These are phyloP conservation scores for Aegotheles bennettii DNA, from an alignment of 2,113 vertebrate species.

Conservation along the genomic window DNA sequence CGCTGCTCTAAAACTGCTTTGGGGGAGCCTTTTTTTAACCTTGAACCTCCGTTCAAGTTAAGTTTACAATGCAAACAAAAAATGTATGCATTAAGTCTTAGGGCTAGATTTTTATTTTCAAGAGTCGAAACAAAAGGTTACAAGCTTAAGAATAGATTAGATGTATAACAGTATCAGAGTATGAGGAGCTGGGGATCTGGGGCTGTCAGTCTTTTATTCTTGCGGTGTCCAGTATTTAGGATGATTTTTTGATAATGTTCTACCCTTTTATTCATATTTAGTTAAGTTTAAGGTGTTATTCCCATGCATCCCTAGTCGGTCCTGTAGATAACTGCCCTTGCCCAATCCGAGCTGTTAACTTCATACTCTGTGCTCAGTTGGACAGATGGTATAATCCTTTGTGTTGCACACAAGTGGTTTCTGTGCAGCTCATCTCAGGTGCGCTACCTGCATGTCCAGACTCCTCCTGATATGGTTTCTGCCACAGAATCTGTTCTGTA, in stretches of 20 bases:
- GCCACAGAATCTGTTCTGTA: neutral
- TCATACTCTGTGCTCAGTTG: neutral
- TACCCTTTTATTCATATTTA: neutral
- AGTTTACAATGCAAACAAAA: neutral
- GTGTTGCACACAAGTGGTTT: neutral
- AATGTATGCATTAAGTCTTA: neutral
- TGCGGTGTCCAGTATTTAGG: neutral
- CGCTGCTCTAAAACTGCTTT: neutral
- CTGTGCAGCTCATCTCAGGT: neutral
- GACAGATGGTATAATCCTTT: neutral
- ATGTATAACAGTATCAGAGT: neutral
- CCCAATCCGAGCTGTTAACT: accelerated
- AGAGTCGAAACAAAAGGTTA: neutral
- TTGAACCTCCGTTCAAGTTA: neutral
- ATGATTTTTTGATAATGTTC: neutral
- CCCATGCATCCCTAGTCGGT: neutral
- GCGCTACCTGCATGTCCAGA: neutral
- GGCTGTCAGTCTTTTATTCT: neutral
- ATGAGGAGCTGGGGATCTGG: neutral
- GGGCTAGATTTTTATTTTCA: neutral
- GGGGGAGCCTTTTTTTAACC: neutral
- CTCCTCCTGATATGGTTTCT: neutral
- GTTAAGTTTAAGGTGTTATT: neutral
- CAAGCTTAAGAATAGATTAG: neutral
- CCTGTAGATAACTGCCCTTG: neutral